Evolutionary conservation across 2,113 vertebrate species (phyloP), one percentile per base, ranked within the genome.

Genomic region (Pyrgilauda ruficollis): DNA sequence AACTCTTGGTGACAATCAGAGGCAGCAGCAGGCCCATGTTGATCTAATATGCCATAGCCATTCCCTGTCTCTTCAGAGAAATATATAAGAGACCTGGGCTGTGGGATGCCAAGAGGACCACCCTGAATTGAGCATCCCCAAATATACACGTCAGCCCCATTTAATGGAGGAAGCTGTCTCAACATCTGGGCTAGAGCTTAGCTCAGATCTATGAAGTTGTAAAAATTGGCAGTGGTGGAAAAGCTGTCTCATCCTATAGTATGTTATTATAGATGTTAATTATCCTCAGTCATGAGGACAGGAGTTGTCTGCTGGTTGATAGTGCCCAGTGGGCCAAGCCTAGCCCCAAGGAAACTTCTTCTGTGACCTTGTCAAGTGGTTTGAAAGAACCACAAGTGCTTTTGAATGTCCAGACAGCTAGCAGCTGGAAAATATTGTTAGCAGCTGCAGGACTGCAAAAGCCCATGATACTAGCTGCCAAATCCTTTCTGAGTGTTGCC

Each of bases 361-460:
- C 81, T 76, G 9, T 0, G 8, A 59, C 75, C 50, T 77, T 11
- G 7, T 89, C 62, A 93, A 93, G 88, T 66, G 33, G 28, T 77
- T 86, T 86, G 46, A 67, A 84, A 78, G 88, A 81, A 69, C 82
- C 62, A 69, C 50, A 91, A 90, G 61, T 77, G 52, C 72, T 88
- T 85, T 67, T 33, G 75, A 95, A 84, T 13, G 46, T 35, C 78
- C 87, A 91, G 91, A 89, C 76, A 90, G 76, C 77, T 49, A 93
- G 77, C 95, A 95, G 77, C 95, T 96, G 95, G 89, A 88, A 93
- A 87, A 84, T 35, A 39, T 63, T 66, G 66, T 93, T 76, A 94
- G 75, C 96, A 96, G 90, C 86, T 94, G 91, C 55, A 64, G 62
- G 89, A 50, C 37, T 92, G 85, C 61, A 75, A 62, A 15, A 44